Base-by-base conservation (phyloP, 1,140 invertebrate genomes). In the Physella acuta region DNA sequence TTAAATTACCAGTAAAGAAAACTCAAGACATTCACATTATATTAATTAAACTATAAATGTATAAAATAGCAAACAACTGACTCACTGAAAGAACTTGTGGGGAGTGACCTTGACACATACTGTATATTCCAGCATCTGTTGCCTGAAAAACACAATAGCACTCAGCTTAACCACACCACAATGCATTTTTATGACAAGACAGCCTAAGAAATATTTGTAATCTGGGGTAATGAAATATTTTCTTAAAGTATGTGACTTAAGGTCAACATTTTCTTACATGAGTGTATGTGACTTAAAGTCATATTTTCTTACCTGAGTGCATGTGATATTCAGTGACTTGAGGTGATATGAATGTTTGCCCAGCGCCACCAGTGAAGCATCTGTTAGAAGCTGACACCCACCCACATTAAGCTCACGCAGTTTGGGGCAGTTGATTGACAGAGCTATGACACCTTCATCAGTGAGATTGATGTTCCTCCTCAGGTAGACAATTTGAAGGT, bases 391-490 rank as follows among this genome's bases (percentile, higher is more conserved):
- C 5, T 37, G 30, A 69, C 78, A 80, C 24, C 78, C 78, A 17
- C 80, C 78, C 37, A 79, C 65, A 58, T 81, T 81, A 31, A 81
- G 73, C 49, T 76, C 72, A 1, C 75, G 61, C n/a, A 81, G 70
- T 14, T 66, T 62, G 33, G 70, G 75, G 68, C 80, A 81, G 61
- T 75, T 62, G 20, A 60, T 49, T 2, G 78, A 75, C 51, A 81
- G 36, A 0, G 73, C 69, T 1, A 76, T 73, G 26, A 81, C 56
- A 14, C 71, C 79, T 5, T 75, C 73, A 65, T 81, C 80, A 33
- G 78, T 80, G 0, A 81, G 20, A 28, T 77, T 78, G 8, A 73
- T 34, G 71, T 79, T 80, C 14, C 78, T 62, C 11, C 80, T 53
- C 28, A 81, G 55, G 58, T 79, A 81, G 14, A 81, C 71, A 61